A percentile compares a stretch with the other conserved stretches of the same genome.
These are phyloP conservation scores for Masnerella sp. DNA, from an alignment of 2,888 invertebrate species.

Conservation along the genomic window DNA sequence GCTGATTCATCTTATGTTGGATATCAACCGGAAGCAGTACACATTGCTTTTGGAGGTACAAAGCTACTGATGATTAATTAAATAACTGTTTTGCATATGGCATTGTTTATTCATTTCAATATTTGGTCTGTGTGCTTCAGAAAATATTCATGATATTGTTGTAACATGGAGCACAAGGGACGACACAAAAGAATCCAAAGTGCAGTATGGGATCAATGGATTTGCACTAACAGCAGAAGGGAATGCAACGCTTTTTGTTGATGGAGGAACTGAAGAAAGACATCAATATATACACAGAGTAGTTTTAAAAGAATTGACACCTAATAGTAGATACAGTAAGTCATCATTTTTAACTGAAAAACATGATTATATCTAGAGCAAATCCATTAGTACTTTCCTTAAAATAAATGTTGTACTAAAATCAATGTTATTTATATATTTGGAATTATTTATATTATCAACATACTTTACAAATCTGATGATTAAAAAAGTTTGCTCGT, in stretches of 20 bases:
- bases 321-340: constrained; percentile 83
- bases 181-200: constrained; percentile 83
- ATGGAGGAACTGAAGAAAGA: constrained; percentile 82
- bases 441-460: no score
- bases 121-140: no score
- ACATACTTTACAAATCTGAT: no score
- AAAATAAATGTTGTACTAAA: no score
- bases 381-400: no score
- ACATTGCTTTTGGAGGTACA: constrained; percentile 82
- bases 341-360: no score
- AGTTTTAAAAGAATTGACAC: constrained; percentile 80
- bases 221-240: constrained; percentile 81
- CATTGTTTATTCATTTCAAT: no score
- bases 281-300: constrained; percentile 90
- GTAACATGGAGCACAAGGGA: constrained; percentile 91
- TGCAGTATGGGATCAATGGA: constrained; percentile 85
- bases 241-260: constrained; percentile 82
- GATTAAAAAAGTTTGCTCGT: no score
- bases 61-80: neutral
- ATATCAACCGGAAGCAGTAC: constrained; percentile 84
- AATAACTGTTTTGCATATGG: no score
- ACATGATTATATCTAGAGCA: no score
- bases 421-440: no score
- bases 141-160: constrained; percentile 83
- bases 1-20: constrained; percentile 57